A percentile compares a stretch with the other conserved stretches of the same genome.
Conservation (phyloP, 2,797 vertebrate species). For the Poeciliopsis paucimaculata region DNA sequence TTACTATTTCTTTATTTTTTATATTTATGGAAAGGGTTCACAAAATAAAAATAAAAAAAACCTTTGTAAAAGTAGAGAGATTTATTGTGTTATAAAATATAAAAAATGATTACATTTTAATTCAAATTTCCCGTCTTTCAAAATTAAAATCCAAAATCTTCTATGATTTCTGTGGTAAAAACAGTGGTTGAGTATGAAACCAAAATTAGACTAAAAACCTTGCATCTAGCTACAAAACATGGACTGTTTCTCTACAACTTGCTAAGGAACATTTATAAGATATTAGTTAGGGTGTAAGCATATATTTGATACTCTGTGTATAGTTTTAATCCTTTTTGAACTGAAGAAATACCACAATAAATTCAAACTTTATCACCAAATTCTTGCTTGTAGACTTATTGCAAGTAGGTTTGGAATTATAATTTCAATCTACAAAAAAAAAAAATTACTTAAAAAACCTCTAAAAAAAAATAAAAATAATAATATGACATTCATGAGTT, state of each 20-base stretch:
- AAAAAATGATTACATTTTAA: not conserved
- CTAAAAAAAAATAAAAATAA: not conserved
- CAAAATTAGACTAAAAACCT: not conserved
- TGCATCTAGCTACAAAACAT: not conserved
- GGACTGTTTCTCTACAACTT: not conserved
- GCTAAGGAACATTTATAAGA: not conserved
- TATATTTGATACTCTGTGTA: not conserved
- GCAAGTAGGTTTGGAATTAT: not conserved
- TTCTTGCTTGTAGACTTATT: not conserved
- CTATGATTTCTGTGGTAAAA: not conserved
- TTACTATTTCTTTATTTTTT: not conserved
- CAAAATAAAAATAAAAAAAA: no score
- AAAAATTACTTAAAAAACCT: not conserved
- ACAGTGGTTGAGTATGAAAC: not conserved
- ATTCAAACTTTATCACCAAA: not conserved
- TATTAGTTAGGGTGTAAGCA: not conserved
- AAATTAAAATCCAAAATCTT: not conserved
- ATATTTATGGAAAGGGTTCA: not conserved
- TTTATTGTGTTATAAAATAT: not conserved
- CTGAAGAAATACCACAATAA: not conserved
- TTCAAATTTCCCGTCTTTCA: not conserved
- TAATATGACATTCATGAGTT: slow-evolving; percentile 1
- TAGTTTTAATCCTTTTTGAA: not conserved
- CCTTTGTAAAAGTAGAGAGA: not conserved
- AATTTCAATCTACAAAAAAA: not conserved